These are phyloP conservation scores for Drosophila ohnishii DNA, from an alignment of 1,140 invertebrate genomes.

Conservation along the genomic window DNA sequence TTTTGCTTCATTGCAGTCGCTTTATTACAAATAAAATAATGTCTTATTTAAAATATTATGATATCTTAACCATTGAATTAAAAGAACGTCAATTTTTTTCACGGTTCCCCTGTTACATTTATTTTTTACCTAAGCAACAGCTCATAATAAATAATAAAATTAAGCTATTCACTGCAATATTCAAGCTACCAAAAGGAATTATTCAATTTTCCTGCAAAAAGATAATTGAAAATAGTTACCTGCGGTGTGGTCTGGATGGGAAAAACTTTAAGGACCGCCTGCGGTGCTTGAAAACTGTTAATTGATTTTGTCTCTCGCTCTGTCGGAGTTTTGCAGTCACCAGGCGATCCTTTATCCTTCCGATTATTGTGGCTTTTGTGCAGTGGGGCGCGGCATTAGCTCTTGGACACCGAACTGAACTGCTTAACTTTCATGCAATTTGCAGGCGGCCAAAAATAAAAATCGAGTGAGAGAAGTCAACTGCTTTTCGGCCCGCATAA, in stretches of 20 bases:
- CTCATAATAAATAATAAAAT: too few relatives aligned
- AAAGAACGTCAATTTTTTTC: too few relatives aligned
- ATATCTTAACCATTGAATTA: too few relatives aligned
- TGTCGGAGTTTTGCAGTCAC: conserved; percentile 14
- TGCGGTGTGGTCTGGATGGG: neutral
- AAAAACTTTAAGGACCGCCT: conserved; percentile 44
- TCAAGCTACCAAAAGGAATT: too few relatives aligned
- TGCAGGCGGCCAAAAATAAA: conserved; percentile 46
- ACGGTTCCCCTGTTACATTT: too few relatives aligned
- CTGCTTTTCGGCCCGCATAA: conserved; percentile 70
- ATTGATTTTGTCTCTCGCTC: conserved; percentile 70
- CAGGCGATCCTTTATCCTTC: conserved; percentile 28
- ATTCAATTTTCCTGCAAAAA: conserved; percentile 2
- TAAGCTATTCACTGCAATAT: neutral
- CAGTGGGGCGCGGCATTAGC: conserved; percentile 74
- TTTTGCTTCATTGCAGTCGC: too few relatives aligned
- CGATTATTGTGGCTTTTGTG: conserved; percentile 70
- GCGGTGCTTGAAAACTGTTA: conserved; percentile 64
- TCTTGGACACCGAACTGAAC: conserved; percentile 67
- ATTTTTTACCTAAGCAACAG: too few relatives aligned
- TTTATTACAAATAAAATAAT: too few relatives aligned
- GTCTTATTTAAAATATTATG: too few relatives aligned
- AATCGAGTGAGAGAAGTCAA: conserved; percentile 50
- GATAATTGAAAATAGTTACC: neutral
- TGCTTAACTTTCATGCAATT: conserved; percentile 80